Evolutionary conservation across 2,888 invertebrate species (phyloP), one percentile per base, ranked within the genome.

Genomic region (Stenichneumon culpator): DNA sequence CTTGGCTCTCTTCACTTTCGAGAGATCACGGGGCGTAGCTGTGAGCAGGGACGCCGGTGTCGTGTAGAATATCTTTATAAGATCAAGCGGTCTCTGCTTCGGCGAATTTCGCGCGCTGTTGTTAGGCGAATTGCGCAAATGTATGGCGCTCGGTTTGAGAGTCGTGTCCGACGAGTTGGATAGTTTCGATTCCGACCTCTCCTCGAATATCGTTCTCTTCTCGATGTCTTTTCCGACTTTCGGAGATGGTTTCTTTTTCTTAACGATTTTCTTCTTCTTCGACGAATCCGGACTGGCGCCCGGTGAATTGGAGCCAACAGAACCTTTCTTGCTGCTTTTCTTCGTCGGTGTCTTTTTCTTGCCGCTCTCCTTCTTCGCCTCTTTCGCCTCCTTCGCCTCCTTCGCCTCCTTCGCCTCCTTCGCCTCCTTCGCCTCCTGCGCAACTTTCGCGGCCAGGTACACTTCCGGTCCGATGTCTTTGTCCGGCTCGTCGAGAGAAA

Each of bases 191-290:
- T 82, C 85, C 68, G 84, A 86, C 78, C 87, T 81, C 79, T 90
- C 87, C 25, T 86, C 83, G 57, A 78, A 60, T 25, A 54, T 83
- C 80, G 22, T 86, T 88, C 87, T 84, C 79, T 86, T 86, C 92
- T 94, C 92, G 93, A 92, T 94, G 92, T 93, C 94, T 93, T 94
- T 94, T 91, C 92, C 88, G 74, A 82, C 84, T 72, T 91, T 92
- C 3, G 88, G 87, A 0, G 90, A 87, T 0, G 93, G 90, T 60
- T 92, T 92, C 82, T 93, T 94, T 75, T 90, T 90, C 50, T 91
- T 93, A 0, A 88, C 84, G 0, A 90, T 47, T 44, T 90, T 91
- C 72, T 93, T 93, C 87, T 92, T 93, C 60, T 91, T 93, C 1
- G 92, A 92, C 0, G 89, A 88, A 3, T 88, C 90, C 0, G 91